Base-by-base conservation (phyloP, 1,140 invertebrate species). In the Parasteatoda tepidariorum region DNA sequence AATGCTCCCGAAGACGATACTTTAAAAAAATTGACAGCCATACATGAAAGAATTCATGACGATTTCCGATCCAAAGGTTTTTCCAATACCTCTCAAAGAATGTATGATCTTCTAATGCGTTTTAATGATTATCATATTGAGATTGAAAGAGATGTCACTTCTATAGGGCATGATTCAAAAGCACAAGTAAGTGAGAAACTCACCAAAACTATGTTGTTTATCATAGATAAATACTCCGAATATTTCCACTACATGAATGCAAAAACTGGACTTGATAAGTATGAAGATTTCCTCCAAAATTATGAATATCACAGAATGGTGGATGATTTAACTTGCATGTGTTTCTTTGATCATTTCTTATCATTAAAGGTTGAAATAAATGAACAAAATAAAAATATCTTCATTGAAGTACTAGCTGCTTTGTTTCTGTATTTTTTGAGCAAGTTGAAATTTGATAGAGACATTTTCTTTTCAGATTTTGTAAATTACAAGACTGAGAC, bases 81-180 rank as follows among this genome's bases (percentile, higher is more conserved):
- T 22, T 31, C 5, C 4, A n/a, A 31, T 57, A 54, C 57, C 70
- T 57, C 0, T n/a, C 13, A 57, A 0, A 57, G 11, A 24, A 73
- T 18, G n/a, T 57, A 26, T 57, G 0, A 4, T 11, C 38, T 22
- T 13, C 11, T 73, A 28, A 41, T 73, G 11, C 54, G 18, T 30
- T 73, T 73, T n/a, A 73, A 73, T 26, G 24, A 57, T 31, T 73
- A 54, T 73, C 70, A 73, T 9, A 1, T 41, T 7, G 4, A 57
- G 57, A 24, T 57, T 59, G 15, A 24, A 22, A 7, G 33, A 2
- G 0, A 11, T 13, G 33, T 73, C 4, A 54, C 22, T 33, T 2
- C 13, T 31, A 9, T 22, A 4, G 57, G 57, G 38, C 9, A 48
- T 1, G 4, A 48, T 48, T 2, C 38, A 13, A 13, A 9, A 48